Percentiles rank a stretch among this genome's conserved stretches.
These are phyloP conservation scores for Epinotia ramella DNA, from an alignment of 2,888 invertebrate species.

Conservation along the genomic window DNA sequence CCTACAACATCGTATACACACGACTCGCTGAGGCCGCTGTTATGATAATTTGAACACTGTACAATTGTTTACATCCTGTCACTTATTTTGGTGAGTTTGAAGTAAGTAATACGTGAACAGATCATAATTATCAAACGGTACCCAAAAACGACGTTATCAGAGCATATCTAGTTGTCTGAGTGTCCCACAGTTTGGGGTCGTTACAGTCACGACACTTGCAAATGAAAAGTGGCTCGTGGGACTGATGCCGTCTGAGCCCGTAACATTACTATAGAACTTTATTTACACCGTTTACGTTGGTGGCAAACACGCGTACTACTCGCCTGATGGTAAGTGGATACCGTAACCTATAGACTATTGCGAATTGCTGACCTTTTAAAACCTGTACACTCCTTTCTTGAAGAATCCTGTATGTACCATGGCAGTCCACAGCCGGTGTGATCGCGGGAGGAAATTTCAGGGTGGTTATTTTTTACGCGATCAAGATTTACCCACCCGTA, in stretches of 20 bases:
- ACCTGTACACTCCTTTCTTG: too few species aligned
- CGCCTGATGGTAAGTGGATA: too few species aligned
- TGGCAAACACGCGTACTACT: too few species aligned
- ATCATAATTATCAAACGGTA: constrained; percentile 45
- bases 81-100: neutral
- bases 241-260: constrained; percentile 20
- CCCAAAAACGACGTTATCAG: constrained; percentile 54
- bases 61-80: neutral
- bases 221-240: constrained; percentile 44
- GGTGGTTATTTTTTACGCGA: too few species aligned
- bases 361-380: too few species aligned
- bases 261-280: neutral
- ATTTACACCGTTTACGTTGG: too few species aligned
- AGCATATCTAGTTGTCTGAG: constrained; percentile 53
- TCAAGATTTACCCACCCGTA: too few species aligned
- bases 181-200: constrained; percentile 55
- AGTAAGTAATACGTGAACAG: neutral
- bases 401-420: too few species aligned
- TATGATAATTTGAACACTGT: neutral
- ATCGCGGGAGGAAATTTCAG: too few species aligned
- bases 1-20: neutral
- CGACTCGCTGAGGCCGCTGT: neutral
- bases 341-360: too few species aligned
- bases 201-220: constrained; percentile 55
- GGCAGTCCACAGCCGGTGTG: too few species aligned